phyloP scores from a whole-genome alignment of 2,113 vertebrate species.

The Ariopsis seemanni region DNA sequence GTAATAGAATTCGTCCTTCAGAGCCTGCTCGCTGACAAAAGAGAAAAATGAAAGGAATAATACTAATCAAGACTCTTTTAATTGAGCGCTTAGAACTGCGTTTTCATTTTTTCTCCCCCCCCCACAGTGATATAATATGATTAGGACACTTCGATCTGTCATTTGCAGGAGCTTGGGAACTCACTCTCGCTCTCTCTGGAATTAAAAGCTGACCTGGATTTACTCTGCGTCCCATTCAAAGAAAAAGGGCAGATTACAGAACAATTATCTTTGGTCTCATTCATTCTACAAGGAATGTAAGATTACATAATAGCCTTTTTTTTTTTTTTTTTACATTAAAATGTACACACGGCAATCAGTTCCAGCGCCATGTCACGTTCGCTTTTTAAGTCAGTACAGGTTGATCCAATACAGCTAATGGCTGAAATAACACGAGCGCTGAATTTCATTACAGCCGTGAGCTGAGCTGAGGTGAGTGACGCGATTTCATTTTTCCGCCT shows the following conservation, averaged over 20 bases:
- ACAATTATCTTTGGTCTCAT: constrained; percentile 28
- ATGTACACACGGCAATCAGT: not conserved
- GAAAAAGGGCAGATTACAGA: constrained; percentile 17
- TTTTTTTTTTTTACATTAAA: not conserved
- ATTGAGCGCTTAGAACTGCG: constrained; percentile 75
- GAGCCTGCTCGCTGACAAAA: constrained; percentile 62
- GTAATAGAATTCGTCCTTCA: constrained; percentile 82
- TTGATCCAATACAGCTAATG: constrained; percentile 54
- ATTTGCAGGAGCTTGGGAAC: constrained; percentile 65
- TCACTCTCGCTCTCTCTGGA: constrained; percentile 40
- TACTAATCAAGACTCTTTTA: constrained; percentile 74
- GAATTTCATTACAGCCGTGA: constrained; percentile 48
- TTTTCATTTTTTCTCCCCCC: constrained; percentile 38
- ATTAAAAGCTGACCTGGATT: constrained; percentile 24
- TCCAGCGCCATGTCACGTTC: not conserved
- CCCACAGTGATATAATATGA: constrained; percentile 74
- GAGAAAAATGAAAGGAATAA: constrained; percentile 50
- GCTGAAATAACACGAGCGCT: constrained; percentile 46
- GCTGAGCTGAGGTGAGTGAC: constrained; percentile 13
- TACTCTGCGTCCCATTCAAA: constrained; percentile 30
- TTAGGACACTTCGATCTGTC: constrained; percentile 78
- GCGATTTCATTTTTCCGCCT: constrained; percentile 41
- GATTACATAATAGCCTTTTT: not conserved
- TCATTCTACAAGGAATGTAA: not conserved
- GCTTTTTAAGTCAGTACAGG: not conserved